Evolutionary conservation across 2,113 vertebrate species (phyloP).

Genomic region (Eudorcas thomsonii): DNA sequence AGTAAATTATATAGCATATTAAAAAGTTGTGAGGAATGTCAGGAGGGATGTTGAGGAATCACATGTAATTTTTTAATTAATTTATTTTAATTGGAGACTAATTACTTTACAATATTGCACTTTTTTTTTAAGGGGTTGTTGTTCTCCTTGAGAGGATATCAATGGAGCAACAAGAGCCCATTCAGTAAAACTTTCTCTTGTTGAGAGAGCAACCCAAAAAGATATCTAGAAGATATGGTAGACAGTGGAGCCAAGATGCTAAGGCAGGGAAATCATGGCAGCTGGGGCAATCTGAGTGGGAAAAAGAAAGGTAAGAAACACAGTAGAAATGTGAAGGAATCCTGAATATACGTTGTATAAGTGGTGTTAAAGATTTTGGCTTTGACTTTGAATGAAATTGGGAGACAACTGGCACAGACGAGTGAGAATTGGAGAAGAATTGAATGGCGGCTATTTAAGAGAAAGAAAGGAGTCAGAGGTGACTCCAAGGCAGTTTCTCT

Average conservation of each 20-base stretch:
- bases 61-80: background rate
- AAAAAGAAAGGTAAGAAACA: background rate
- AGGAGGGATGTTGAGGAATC: background rate
- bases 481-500: rapidly evolving
- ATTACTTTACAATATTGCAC: background rate
- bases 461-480: background rate
- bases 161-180: background rate
- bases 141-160: background rate
- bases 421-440: background rate
- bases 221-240: background rate
- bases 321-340: background rate
- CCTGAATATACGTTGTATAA: background rate
- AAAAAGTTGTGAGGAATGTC: background rate
- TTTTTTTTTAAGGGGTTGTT: background rate
- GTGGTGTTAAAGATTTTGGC: background rate
- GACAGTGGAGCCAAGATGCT: background rate
- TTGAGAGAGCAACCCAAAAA: background rate
- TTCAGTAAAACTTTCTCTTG: background rate
- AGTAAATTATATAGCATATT: background rate
- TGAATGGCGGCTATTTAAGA: background rate
- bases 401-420: background rate
- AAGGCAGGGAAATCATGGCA: background rate
- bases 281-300: background rate
- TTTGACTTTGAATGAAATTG: background rate
- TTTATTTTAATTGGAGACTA: background rate